These are phyloP conservation scores for Liopterus haemorrhoidalis DNA, from an alignment of 2,888 invertebrate genomes.

Conservation along the genomic window DNA sequence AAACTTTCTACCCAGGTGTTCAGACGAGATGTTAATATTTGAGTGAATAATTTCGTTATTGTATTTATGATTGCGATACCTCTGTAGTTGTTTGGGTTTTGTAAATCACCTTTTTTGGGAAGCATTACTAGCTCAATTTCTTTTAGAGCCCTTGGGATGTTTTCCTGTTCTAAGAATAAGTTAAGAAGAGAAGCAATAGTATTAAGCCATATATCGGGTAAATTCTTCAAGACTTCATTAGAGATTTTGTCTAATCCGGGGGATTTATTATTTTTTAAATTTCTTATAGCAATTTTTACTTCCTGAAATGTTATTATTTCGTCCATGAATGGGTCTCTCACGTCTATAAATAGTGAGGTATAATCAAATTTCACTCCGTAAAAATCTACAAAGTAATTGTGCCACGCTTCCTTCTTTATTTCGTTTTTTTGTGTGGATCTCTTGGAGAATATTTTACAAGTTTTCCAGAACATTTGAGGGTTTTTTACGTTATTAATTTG, in stretches of 20 bases:
- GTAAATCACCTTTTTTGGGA: constrained; percentile 7
- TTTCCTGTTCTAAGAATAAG: neutral
- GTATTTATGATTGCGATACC: constrained; percentile 1
- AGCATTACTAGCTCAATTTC: neutral
- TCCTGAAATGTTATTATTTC: constrained; percentile 3
- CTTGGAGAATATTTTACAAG: too few relatives aligned
- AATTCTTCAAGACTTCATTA: constrained; percentile 6
- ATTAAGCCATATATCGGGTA: constrained; percentile 1
- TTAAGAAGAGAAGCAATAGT: neutral
- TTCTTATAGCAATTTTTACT: constrained; percentile 1
- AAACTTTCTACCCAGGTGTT: constrained; percentile 4
- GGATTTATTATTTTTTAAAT: constrained; percentile 1
- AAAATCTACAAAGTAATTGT: too few relatives aligned
- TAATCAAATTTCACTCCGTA: too few relatives aligned
- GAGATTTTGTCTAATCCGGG: neutral
- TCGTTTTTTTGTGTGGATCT: too few relatives aligned
- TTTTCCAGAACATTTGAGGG: too few relatives aligned
- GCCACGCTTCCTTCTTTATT: too few relatives aligned
- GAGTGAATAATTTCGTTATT: constrained; percentile 9
- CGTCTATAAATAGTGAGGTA: too few relatives aligned
- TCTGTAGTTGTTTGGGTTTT: neutral
- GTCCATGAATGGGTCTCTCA: too few relatives aligned
- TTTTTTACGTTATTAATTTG: too few relatives aligned
- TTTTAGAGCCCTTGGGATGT: constrained; percentile 2
- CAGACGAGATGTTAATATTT: neutral